Conservation (phyloP, 2,113 vertebrate genomes). For the Electrona antarctica region DNA sequence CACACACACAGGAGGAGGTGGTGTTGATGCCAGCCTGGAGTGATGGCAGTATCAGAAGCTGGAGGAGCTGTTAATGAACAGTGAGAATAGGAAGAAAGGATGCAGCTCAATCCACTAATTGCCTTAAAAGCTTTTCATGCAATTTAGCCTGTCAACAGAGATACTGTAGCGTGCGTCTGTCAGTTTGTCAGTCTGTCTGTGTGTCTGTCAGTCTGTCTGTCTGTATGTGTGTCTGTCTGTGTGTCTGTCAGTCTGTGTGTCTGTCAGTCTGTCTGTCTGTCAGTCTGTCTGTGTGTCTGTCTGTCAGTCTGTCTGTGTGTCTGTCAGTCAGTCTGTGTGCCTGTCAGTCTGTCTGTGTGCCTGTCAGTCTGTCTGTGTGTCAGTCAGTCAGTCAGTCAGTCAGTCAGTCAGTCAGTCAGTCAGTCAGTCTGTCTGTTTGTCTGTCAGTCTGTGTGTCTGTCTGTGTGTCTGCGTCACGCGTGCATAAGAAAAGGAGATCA, state of each 20-base stretch:
- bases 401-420: too few relatives aligned
- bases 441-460: constrained; percentile 31
- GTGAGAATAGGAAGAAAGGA: constrained; percentile 78
- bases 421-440: neutral
- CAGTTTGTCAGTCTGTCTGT: constrained; percentile 20
- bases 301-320: too few relatives aligned
- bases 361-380: too few relatives aligned
- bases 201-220: constrained; percentile 33
- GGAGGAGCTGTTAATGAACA: constrained; percentile 81
- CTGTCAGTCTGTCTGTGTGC: too few relatives aligned
- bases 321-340: neutral
- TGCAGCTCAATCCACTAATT: constrained; percentile 80
- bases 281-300: too few relatives aligned
- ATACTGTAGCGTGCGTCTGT: constrained; percentile 41
- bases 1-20: constrained; percentile 42
- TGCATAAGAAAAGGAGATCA: constrained; percentile 65
- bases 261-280: too few relatives aligned
- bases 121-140: constrained; percentile 83
- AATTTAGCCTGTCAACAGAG: constrained; percentile 80
- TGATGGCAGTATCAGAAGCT: constrained; percentile 79
- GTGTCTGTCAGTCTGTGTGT: neutral
- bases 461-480: neutral
- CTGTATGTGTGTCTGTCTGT: constrained; percentile 38
- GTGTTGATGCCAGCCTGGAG: constrained; percentile 72
- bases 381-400: too few relatives aligned